These are phyloP conservation scores for Neosilurus hyrtlii DNA, from an alignment of 2,797 vertebrate genomes.

Conservation along the genomic window DNA sequence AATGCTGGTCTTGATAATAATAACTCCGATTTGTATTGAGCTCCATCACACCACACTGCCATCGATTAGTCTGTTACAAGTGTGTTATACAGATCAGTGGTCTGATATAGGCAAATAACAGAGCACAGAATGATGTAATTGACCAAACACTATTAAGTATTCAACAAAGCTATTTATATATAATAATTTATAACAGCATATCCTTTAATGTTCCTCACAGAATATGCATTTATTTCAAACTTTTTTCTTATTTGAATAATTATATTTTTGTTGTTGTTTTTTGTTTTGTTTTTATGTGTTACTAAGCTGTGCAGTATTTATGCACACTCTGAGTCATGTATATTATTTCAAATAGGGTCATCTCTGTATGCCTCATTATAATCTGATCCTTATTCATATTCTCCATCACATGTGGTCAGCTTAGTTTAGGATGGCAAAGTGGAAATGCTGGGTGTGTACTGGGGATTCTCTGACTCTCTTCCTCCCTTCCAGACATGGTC, in stretches of 20 bases:
- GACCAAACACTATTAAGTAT: too few relatives aligned
- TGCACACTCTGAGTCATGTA: not conserved
- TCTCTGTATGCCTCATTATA: conserved; percentile 4
- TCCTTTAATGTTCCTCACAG: not conserved
- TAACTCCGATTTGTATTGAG: not conserved
- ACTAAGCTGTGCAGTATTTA: not conserved
- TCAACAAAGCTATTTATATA: too few relatives aligned
- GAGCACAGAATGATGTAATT: too few relatives aligned
- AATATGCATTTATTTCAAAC: not conserved
- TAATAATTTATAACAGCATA: not conserved
- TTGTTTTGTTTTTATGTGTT: not conserved
- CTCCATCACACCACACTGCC: too few relatives aligned
- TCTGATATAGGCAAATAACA: too few relatives aligned
- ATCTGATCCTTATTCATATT: conserved; percentile 19
- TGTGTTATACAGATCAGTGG: too few relatives aligned
- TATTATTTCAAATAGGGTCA: not conserved
- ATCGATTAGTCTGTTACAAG: not conserved
- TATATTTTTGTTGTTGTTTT: not conserved
- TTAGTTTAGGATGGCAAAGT: conserved; percentile 1
- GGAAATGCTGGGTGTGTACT: conserved; percentile 35
- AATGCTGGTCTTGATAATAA: not conserved
- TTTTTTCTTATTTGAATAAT: too few relatives aligned
- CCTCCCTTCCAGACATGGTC: conserved; percentile 26
- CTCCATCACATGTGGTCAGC: conserved; percentile 8
- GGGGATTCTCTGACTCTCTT: conserved; percentile 7